Conservation (phyloP, 1,140 invertebrate species). For the Drosophila truncata region DNA sequence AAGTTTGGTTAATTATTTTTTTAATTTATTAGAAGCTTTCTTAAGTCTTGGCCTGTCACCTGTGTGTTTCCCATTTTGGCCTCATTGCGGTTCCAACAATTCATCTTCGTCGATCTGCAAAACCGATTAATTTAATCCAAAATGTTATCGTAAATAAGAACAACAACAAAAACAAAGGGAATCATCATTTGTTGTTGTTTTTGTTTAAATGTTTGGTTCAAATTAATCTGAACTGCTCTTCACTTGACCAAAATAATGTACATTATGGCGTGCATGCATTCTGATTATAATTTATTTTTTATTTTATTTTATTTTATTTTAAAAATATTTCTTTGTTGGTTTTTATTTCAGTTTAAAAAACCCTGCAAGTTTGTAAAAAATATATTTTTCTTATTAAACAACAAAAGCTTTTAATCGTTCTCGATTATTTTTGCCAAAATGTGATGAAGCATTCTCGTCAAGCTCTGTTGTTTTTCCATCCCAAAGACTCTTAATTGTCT, state of each 20-base stretch:
- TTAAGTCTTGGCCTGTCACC: too few species aligned
- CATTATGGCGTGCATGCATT: too few species aligned
- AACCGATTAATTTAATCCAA: background rate
- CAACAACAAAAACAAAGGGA: constrained; percentile 4
- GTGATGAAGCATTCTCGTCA: background rate
- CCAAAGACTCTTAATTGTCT: constrained; percentile 28
- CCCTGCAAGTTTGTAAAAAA: too few species aligned
- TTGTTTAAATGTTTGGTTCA: background rate
- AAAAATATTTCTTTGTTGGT: too few species aligned
- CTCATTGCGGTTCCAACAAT: background rate
- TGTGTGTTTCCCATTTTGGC: too few species aligned
- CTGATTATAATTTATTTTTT: too few species aligned
- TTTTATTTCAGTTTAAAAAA: too few species aligned
- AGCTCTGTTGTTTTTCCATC: constrained; percentile 12
- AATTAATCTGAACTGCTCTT: background rate
- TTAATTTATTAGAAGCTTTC: too few species aligned
- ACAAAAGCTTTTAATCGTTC: too few species aligned
- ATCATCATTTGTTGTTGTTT: constrained; percentile 1
- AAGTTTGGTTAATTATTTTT: background rate
- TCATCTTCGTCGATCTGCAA: background rate
- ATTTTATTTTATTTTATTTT: too few species aligned
- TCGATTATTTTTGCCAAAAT: background rate
- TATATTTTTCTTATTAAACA: background rate
- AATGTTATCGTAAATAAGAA: background rate
- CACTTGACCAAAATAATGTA: background rate